Evolutionary conservation across 2,797 vertebrate genomes (phyloP).

Genomic region (Anolis apletophallus): DNA sequence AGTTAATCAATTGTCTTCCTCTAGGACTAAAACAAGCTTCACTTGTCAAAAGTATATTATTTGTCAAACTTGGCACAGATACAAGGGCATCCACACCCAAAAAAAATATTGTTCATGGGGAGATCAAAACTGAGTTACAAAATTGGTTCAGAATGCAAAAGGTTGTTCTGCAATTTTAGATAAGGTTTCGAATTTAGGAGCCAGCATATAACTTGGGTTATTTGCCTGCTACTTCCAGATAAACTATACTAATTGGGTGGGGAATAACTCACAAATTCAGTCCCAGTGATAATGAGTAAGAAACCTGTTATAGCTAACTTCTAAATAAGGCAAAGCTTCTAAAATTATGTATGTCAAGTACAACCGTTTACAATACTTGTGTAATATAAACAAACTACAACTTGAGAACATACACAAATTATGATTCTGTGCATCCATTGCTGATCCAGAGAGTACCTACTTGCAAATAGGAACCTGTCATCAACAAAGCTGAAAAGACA

Average conservation of each 20-base stretch:
- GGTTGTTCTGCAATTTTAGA: not conserved
- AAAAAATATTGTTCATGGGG: not conserved
- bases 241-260: not conserved
- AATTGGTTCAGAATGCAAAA: not conserved
- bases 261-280: not conserved
- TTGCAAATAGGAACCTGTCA: not conserved
- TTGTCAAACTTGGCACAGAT: not conserved
- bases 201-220: not conserved
- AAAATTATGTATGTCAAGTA: not conserved
- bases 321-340: not conserved
- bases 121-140: not conserved
- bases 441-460: not conserved
- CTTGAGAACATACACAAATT: not conserved
- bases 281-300: not conserved
- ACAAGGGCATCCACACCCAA: fast-evolving
- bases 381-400: not conserved
- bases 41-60: not conserved
- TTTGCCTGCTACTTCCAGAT: conserved; percentile 16
- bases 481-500: conserved; percentile 2
- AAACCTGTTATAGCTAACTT: not conserved
- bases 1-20: conserved; percentile 44
- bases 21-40: conserved; percentile 8
- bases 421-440: not conserved
- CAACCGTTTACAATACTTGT: not conserved
- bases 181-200: conserved; percentile 5